Conservation (phyloP, 2,888 invertebrate genomes). For the Lepidocyrtoides sp. region DNA sequence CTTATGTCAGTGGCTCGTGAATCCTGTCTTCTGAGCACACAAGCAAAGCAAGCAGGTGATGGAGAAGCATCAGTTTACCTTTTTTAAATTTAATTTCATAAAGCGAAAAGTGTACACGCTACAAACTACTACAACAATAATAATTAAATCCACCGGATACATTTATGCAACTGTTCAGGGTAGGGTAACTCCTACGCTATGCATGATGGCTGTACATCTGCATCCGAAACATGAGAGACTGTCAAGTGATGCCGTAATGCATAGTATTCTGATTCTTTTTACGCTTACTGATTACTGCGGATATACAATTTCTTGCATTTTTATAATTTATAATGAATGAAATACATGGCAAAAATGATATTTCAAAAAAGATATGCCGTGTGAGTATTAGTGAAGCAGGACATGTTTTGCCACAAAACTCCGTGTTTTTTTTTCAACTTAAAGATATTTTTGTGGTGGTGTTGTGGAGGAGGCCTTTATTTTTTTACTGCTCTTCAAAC, state of each 20-base stretch:
- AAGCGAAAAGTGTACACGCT: too few species aligned
- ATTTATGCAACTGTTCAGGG: background rate
- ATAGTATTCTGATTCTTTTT: background rate
- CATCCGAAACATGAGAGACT: background rate
- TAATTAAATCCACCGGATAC: constrained; percentile 35
- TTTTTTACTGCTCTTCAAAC: too few species aligned
- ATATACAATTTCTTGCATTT: constrained; percentile 14
- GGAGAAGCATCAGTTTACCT: background rate
- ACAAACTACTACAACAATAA: background rate
- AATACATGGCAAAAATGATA: too few species aligned
- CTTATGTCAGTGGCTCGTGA: constrained; percentile 40
- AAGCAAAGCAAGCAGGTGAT: constrained; percentile 8
- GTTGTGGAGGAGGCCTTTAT: too few species aligned
- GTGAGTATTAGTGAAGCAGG: too few species aligned
- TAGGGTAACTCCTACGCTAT: background rate
- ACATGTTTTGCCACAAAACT: too few species aligned
- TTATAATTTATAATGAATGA: too few species aligned
- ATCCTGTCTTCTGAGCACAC: constrained; percentile 20
- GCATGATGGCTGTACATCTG: constrained; percentile 15
- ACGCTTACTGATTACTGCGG: constrained; percentile 13
- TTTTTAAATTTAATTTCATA: background rate
- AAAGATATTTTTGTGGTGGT: too few species aligned
- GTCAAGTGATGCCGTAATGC: background rate
- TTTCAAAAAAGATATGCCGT: too few species aligned
- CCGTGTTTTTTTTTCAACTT: too few species aligned